Evolutionary conservation across 1,140 invertebrate genomes (phyloP).

Genomic region (Eupeodes corollae): DNA sequence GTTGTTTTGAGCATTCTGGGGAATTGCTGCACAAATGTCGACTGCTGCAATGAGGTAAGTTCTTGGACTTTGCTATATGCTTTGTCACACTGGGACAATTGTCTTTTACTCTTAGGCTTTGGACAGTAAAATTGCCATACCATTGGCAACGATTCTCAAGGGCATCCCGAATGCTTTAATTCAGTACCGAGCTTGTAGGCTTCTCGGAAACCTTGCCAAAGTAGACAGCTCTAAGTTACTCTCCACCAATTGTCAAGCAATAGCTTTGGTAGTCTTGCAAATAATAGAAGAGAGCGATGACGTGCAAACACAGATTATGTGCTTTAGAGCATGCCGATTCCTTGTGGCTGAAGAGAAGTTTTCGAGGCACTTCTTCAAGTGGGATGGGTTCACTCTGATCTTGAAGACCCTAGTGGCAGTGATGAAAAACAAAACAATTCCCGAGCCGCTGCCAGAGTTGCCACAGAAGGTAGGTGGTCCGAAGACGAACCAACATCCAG

Average conservation of each 20-base stretch:
- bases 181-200: constrained; percentile 29
- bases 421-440: constrained; percentile 24
- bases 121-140: constrained; percentile 21
- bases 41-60: constrained; percentile 28
- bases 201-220: constrained; percentile 33
- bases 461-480: constrained; percentile 14
- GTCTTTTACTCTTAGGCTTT: constrained; percentile 19
- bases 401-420: constrained; percentile 23
- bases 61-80: background rate
- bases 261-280: constrained; percentile 27
- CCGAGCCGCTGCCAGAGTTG: background rate
- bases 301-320: constrained; percentile 30
- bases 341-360: constrained; percentile 24
- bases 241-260: constrained; percentile 17
- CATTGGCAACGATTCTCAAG: constrained; percentile 28
- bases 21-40: constrained; percentile 40
- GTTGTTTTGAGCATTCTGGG: constrained; percentile 41
- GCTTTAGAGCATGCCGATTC: constrained; percentile 29
- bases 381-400: constrained; percentile 26
- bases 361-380: constrained; percentile 19
- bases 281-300: constrained; percentile 30
- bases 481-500: constrained; percentile 28
- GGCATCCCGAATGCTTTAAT: constrained; percentile 32
- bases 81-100: background rate
- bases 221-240: constrained; percentile 19